phyloP scores from a whole-genome alignment of 2,888 invertebrate genomes.

The Balanococcus diminutus region DNA sequence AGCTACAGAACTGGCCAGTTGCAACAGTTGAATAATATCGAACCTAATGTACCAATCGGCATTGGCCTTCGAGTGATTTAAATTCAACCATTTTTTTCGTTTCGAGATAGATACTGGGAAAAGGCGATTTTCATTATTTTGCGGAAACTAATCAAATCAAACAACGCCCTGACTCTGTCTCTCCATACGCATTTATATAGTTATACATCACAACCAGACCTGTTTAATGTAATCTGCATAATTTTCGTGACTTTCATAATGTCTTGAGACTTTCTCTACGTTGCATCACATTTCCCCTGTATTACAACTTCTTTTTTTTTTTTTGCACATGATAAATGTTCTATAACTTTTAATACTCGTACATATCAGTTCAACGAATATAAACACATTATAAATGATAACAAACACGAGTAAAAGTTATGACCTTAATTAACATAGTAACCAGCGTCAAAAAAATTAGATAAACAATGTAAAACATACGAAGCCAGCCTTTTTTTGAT shows the following conservation, averaged over 20 bases:
- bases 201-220: conserved; percentile 21
- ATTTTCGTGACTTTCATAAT: conserved; percentile 43
- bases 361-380: background rate
- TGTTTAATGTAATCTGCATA: conserved; percentile 39
- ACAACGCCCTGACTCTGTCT: conserved; percentile 9
- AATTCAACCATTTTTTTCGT: background rate
- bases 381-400: conserved; percentile 17
- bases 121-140: background rate
- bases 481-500: background rate
- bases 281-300: conserved; percentile 36
- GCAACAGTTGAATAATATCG: background rate
- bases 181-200: background rate
- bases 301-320: conserved; percentile 4
- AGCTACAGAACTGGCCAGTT: background rate
- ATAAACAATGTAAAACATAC: conserved; percentile 28
- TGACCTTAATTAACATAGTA: conserved; percentile 28
- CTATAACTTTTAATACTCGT: background rate
- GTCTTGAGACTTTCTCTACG: conserved; percentile 29
- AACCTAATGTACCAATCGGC: background rate
- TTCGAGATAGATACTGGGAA: background rate
- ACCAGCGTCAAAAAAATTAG: background rate
- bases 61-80: background rate
- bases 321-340: conserved; percentile 1
- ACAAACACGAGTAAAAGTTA: conserved; percentile 36
- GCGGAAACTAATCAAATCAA: background rate